Evolutionary conservation across 2,888 invertebrate species (phyloP).

Genomic region (Xestia sexstrigata): DNA sequence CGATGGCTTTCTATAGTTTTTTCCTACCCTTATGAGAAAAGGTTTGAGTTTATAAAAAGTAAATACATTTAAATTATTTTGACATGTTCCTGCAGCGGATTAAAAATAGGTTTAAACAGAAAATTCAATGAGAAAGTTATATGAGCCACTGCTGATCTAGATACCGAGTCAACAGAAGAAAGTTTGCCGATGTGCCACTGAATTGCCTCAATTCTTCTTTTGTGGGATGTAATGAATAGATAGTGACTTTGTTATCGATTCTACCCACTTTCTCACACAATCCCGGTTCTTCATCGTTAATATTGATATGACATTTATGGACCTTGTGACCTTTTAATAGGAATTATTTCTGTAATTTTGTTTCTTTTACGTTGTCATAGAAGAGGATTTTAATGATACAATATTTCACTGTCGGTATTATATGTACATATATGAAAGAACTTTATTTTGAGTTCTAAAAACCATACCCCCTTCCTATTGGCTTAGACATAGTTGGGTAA

Average conservation of each 20-base stretch:
- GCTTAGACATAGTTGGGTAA: neutral
- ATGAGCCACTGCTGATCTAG: neutral
- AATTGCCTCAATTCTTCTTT: conserved; percentile 7
- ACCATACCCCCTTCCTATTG: neutral
- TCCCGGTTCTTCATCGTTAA: neutral
- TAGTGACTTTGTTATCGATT: conserved; percentile 9
- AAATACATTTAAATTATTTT: neutral
- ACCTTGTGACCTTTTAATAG: neutral
- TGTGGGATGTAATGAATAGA: conserved; percentile 10
- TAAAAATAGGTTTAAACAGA: neutral
- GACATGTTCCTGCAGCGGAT: neutral
- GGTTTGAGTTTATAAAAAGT: neutral
- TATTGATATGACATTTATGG: conserved; percentile 2
- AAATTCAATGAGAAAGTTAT: neutral
- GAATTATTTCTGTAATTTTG: neutral
- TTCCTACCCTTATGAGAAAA: neutral
- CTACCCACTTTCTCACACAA: conserved; percentile 1
- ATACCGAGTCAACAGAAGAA: neutral
- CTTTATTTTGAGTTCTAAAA: neutral
- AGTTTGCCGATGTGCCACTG: neutral
- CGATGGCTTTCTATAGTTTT: neutral
- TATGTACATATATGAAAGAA: neutral
- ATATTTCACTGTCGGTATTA: neutral
- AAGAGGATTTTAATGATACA: neutral
- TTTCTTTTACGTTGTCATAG: neutral